A percentile compares a stretch with the other conserved stretches of the same genome.
These are phyloP conservation scores for Zaprionus vittiger DNA, from an alignment of 1,140 invertebrate species.

Conservation along the genomic window DNA sequence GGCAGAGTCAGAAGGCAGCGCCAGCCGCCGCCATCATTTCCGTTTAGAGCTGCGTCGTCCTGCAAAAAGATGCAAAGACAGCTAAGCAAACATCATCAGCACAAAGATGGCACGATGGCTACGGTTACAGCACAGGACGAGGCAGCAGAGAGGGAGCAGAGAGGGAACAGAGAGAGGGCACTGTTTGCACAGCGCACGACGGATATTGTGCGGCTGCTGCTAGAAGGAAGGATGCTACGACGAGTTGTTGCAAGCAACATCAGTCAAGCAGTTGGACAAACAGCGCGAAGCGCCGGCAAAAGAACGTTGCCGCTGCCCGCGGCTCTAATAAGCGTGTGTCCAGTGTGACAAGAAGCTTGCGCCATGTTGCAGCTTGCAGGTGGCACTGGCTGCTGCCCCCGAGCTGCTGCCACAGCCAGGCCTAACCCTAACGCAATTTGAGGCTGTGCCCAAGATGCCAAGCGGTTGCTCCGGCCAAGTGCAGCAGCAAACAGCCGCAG, in stretches of 20 bases:
- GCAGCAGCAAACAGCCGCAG: conserved; percentile 72
- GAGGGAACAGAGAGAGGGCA: conserved; percentile 29
- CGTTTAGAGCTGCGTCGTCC: conserved; percentile 71
- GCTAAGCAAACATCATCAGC: conserved; percentile 83
- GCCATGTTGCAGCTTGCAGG: not conserved
- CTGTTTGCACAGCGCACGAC: conserved; percentile 76
- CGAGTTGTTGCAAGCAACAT: conserved; percentile 31
- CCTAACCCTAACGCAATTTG: conserved; percentile 80
- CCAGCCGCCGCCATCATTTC: conserved; percentile 79
- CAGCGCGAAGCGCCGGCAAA: conserved; percentile 68
- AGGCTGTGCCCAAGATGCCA: conserved; percentile 69
- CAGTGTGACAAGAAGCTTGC: conserved; percentile 33
- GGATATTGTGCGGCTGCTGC: conserved; percentile 79
- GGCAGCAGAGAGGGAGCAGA: conserved; percentile 30
- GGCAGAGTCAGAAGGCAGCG: conserved; percentile 28
- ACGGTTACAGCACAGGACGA: conserved; percentile 12
- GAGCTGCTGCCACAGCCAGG: conserved; percentile 55
- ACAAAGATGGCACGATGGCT: conserved; percentile 70
- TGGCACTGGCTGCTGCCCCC: conserved; percentile 1
- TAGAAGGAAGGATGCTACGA: conserved; percentile 56
- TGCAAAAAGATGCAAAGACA: conserved; percentile 82
- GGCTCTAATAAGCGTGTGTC: conserved; percentile 78
- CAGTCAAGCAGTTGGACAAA: conserved; percentile 80
- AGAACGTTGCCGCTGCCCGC: conserved; percentile 50
- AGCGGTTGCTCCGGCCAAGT: conserved; percentile 59